Evolutionary conservation across 2,888 invertebrate genomes (phyloP).

Genomic region (Halocaridina rubra): DNA sequence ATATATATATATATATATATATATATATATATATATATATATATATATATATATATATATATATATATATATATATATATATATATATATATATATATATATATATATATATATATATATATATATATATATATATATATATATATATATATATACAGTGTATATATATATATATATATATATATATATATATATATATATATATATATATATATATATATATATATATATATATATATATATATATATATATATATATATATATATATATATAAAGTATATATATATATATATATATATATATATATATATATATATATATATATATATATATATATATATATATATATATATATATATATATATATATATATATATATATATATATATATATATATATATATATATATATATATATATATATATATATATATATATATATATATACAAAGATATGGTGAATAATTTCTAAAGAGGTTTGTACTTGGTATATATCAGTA

Average conservation of each 20-base stretch:
- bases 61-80: background rate
- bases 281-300: background rate
- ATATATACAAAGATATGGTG: background rate
- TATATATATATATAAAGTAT: background rate
- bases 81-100: background rate
- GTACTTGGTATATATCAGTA: too few species aligned
- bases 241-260: slow-evolving; percentile 17
- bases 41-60: background rate
- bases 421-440: background rate
- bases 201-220: slow-evolving; percentile 8
- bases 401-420: background rate
- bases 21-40: background rate
- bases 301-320: background rate
- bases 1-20: background rate
- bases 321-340: background rate
- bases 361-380: background rate
- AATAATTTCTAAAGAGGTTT: background rate
- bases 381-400: slow-evolving; percentile 6
- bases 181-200: background rate
- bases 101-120: background rate
- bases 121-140: background rate
- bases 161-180: background rate
- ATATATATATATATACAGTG: background rate
- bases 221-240: slow-evolving; percentile 8
- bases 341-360: background rate